Evolutionary conservation across 1,140 invertebrate genomes (phyloP), one percentile per base, ranked within the genome.

Genomic region (Vollenhovia emeryi): DNA sequence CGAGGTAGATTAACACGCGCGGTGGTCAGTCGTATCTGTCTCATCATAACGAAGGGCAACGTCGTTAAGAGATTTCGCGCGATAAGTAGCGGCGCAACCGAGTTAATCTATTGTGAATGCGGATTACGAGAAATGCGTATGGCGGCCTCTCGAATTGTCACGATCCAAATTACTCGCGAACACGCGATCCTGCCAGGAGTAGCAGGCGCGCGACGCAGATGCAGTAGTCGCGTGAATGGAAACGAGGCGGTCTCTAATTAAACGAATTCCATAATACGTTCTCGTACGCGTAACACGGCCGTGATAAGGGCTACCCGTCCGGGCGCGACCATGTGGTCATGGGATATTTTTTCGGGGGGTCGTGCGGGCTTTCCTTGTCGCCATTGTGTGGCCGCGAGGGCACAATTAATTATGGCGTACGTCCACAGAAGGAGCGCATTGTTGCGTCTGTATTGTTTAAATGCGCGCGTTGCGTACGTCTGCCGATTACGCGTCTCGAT

Each of bases 381-480:
- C 85, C 86, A 93, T 93, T 93, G 93, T 93, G 93, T 94, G 86
- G 88, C 92, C 88, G 90, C 90, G 87, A 91, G 91, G 91, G 87
- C 83, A 86, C 93, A 93, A 94, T 94, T 94, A 94, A 94, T 94
- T 94, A 94, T 93, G 92, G 91, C 91, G 89, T 92, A 91, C n/a
- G n/a, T 73, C 91, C 87, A 86, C 86, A 78, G 87, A 92, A 91
- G 87, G 84, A 93, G 80, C 84, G 86, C 90, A 91, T 93, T 91
- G 92, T 93, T 93, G 90, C 91, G 92, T 93, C 89, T 89, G 90
- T 87, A 88, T 85, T 74, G 69, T 78, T 62, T 13, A 30, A 40
- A 43, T 3, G 43, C 40, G n/a, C 13, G 21, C 33, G 18, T 79
- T 79, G 76, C n/a, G 15, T 24, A 36, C 0, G 30, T 45, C 80